Percentiles rank a stretch among this genome's conserved stretches.
These are phyloP conservation scores for Chelon labrosus DNA, from an alignment of 2,797 vertebrate genomes.

Conservation along the genomic window DNA sequence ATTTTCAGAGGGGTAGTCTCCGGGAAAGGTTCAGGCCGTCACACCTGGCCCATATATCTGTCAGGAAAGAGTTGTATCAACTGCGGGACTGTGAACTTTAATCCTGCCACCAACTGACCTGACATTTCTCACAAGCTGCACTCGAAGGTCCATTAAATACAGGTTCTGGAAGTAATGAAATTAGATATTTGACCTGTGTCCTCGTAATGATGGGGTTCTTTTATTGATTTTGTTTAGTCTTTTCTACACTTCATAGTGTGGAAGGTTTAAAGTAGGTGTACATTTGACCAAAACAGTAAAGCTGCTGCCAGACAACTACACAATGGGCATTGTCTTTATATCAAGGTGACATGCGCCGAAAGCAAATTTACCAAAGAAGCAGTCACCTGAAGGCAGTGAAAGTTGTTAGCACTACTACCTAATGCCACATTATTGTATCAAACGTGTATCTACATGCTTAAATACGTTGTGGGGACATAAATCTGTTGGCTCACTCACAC, in stretches of 20 bases:
- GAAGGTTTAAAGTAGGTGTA: not conserved
- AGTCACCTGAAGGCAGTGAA: not conserved
- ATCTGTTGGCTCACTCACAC: not conserved
- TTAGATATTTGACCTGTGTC: slow-evolving; percentile 40
- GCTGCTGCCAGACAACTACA: not conserved
- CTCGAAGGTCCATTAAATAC: slow-evolving; percentile 32
- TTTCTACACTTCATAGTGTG: not conserved
- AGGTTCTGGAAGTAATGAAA: slow-evolving; percentile 36
- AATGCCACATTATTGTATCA: not conserved
- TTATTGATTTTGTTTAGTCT: slow-evolving; percentile 10
- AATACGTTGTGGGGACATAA: not conserved
- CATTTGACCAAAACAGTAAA: too few relatives aligned
- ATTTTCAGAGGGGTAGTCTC: slow-evolving; percentile 57
- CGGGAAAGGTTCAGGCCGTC: slow-evolving; percentile 34
- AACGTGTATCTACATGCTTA: not conserved
- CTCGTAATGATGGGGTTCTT: slow-evolving; percentile 20
- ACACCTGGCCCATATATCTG: slow-evolving; percentile 38
- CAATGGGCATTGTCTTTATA: too few relatives aligned
- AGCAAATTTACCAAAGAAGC: not conserved
- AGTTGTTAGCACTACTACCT: not conserved
- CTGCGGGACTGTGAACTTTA: slow-evolving; percentile 47
- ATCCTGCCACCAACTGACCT: slow-evolving; percentile 46
- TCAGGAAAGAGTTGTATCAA: slow-evolving; percentile 36
- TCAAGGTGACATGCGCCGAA: not conserved
- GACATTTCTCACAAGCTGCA: slow-evolving; percentile 52